Evolutionary conservation across 2,797 vertebrate species (phyloP).

Genomic region (Gallinago solitaria): DNA sequence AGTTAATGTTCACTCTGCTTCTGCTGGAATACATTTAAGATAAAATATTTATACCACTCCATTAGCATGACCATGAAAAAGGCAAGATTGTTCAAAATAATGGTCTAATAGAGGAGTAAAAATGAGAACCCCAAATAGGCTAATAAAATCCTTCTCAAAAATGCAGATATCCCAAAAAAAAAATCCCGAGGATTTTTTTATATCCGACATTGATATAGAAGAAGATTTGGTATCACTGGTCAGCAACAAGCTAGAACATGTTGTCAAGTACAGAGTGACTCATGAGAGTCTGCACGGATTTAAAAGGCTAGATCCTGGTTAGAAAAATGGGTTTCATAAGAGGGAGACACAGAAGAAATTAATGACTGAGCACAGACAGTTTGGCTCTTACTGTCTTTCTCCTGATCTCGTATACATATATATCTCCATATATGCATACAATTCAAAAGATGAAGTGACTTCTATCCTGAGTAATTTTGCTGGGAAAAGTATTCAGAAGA

Average conservation of each 20-base stretch:
- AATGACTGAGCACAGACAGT: background rate
- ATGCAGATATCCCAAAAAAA: background rate
- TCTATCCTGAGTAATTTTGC: background rate
- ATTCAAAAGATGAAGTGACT: background rate
- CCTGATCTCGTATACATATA: background rate
- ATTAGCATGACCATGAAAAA: slow-evolving; percentile 23
- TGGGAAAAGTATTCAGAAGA: background rate
- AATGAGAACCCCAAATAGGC: slow-evolving; percentile 18
- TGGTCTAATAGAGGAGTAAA: background rate
- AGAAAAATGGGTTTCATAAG: background rate
- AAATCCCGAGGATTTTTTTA: background rate
- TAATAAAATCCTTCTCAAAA: slow-evolving; percentile 11
- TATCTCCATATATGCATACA: background rate
- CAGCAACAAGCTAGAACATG: background rate
- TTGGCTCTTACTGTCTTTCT: background rate
- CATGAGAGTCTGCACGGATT: background rate
- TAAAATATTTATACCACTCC: slow-evolving; percentile 63
- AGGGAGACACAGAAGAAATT: background rate
- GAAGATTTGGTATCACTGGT: background rate
- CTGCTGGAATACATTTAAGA: slow-evolving; percentile 33
- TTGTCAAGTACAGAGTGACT: background rate
- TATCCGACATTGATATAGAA: background rate
- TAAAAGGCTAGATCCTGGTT: background rate
- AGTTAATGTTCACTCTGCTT: slow-evolving; percentile 47
- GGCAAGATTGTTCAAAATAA: slow-evolving; percentile 37